phyloP scores from a whole-genome alignment of 2,888 invertebrate species.

The Meteorus cinctellus region DNA sequence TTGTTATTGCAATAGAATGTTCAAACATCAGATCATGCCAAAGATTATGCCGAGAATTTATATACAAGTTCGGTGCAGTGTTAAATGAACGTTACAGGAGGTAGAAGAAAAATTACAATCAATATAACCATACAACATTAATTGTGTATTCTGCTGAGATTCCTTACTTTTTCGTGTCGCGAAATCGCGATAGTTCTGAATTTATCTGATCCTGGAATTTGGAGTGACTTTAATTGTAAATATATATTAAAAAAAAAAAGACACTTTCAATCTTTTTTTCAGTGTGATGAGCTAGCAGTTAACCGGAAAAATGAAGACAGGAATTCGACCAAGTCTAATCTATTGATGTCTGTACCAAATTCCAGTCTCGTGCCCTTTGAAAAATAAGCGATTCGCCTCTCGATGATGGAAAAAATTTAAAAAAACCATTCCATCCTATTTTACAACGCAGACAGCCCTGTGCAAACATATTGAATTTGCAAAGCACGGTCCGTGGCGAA shows the following conservation, averaged over 20 bases:
- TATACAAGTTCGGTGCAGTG: conserved; percentile 7
- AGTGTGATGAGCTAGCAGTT: not conserved
- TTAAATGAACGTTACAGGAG: conserved; percentile 13
- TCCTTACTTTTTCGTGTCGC: conserved; percentile 19
- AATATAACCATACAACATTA: not conserved
- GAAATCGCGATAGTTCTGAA: conserved; percentile 38
- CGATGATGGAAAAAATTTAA: conserved; percentile 48
- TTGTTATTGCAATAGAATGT: not conserved
- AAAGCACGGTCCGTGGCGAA: conserved; percentile 66
- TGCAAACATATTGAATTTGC: conserved; percentile 68
- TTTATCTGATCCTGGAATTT: conserved; percentile 63
- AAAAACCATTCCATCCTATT: conserved; percentile 67
- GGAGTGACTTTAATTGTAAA: conserved; percentile 49
- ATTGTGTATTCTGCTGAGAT: conserved; percentile 2
- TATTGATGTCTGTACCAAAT: conserved; percentile 59
- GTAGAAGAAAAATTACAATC: conserved; percentile 17
- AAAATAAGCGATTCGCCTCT: conserved; percentile 71
- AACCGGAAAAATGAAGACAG: not conserved
- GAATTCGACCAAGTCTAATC: not conserved
- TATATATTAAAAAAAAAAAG: conserved; percentile 13
- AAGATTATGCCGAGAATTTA: conserved; percentile 21
- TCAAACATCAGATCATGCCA: conserved; percentile 26
- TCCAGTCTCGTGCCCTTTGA: conserved; percentile 73
- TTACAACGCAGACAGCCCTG: conserved; percentile 67
- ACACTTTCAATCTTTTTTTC: conserved; percentile 38